Base-by-base conservation (phyloP, 1,140 invertebrate species). In the Drosophila repletoides region DNA sequence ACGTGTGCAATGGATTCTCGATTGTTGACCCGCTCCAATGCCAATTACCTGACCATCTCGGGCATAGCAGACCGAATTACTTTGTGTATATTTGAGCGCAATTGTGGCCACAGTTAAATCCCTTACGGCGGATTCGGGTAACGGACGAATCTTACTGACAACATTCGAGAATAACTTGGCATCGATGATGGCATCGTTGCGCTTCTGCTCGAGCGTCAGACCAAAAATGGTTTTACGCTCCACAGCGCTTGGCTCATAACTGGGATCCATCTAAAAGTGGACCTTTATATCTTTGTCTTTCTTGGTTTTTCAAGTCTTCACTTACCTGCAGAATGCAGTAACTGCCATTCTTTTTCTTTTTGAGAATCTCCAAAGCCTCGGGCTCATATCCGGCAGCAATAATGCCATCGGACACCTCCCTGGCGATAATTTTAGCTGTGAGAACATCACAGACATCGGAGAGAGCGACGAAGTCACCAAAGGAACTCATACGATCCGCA, bases 401-500 rank as follows among this genome's bases (percentile, higher is more conserved):
- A 28, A 99, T 95, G 28, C 98, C 98, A 92, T 99, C 98, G 1
- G 98, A 99, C 0, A 99, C 97, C 87, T 95, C 95, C 14, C 94
- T 90, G 0, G 94, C 94, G 31, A 95, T 94, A 14, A 95, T 94
- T 71, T 91, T 92, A 0, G 95, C 98, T 0, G 98, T 99, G 7
- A 94, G 70, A 19, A 92, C 93, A 91, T 99, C 98, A 90, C 98
- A 99, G 1, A 91, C 83, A 87, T 99, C 97, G 0, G 98, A 99
- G 0, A 99, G 89, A 6, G 98, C 97, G 29, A 99, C 93, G 90
- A 99, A 99, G 91, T 99, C 98, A 0, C 98, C 98, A 91, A 99
- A 99, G 6, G 98, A 99, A 3, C 97, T 99, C 98, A 99, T 99
- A 49, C 98, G 93, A 91, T 99, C 98, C 10, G 98, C 98, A 26